Evolutionary conservation across 2,113 vertebrate species (phyloP), one percentile per base, ranked within the genome.

Genomic region (Dolichotis patagonum): DNA sequence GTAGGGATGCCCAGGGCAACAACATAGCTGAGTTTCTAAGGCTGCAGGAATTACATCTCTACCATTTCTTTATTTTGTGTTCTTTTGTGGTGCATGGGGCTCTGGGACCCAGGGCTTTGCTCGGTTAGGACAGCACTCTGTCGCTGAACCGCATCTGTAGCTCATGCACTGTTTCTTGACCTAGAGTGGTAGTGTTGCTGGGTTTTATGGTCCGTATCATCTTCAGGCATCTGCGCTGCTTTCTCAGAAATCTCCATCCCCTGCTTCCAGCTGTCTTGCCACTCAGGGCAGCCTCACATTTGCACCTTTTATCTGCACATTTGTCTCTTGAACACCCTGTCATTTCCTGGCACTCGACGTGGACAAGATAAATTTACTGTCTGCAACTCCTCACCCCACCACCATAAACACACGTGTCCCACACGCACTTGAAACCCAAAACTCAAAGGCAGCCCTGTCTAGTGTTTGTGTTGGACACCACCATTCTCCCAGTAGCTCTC

Each of bases 11-110:
- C 95, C 77, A 56, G n/a, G 96, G 63, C 0, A 12, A 46, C 95
- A 73, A 92, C 97, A 97, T 95, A 96, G 89, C 94, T 83, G 22
- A 75, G 94, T 98, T 98, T 97, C 98, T 98, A 97, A 71, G 95
- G 96, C 67, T 95, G 65, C 92, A 97, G 96, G 97, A 97, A 94
- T 95, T 82, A 93, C 95, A 91, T 98, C 95, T 97, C 96, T 77
- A 87, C 84, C 11, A 3, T 62, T 10, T 69, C 60, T 69, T 60
- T 81, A 10, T 41, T 28, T 62, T 10, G 62, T 82, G 7, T 80
- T 41, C 43, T 52, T 58, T 6, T 28, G 28, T 54, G 24, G 4
- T 62, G 22, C 28, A 52, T 30, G 28, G 75, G 69, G 32, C 77
- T 77, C 11, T 52, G 49, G 19, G 17, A 54, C 49, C 71, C 58